Evolutionary conservation across 2,888 invertebrate species (phyloP), one percentile per base, ranked within the genome.

Genomic region (Pilophorus perplexus): DNA sequence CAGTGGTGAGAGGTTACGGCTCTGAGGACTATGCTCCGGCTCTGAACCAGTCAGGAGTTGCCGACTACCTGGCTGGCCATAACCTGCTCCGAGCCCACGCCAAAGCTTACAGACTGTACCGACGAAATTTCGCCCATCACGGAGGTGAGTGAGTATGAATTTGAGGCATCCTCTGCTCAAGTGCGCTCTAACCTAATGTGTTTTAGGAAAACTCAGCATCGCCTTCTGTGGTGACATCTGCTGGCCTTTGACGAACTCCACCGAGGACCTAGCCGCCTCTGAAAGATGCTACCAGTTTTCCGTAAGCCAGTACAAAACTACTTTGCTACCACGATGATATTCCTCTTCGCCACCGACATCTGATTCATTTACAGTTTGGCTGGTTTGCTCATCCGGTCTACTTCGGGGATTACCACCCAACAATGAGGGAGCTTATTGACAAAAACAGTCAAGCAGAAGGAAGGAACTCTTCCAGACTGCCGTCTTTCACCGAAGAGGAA

Each of bases 61-160:
- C 80, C 0, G 82, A 82, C 57, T 88, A 88, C 75, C 74, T 82
- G 55, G 85, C 85, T 69, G 78, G 79, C 0, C 85, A 87, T 73
- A 84, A 85, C 72, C 76, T 84, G 64, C 75, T 89, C 20, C 76
- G 83, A 66, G 83, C 85, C 0, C 88, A 89, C 75, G 85, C 84
- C 0, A 80, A 79, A 62, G 84, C 80, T 1, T 89, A 84, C 73
- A 80, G 80, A 54, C 74, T 86, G 42, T 87, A 87, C 73, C 78
- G 85, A 64, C 76, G 79, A 42, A 78, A 82, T 71, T 88, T 81
- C 72, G 78, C 79, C 69, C 73, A 77, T 38, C 82, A 84, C 72
- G 77, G 62, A 60, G 67, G 67, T 66, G 2, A 42, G 42, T 42
- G 12, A 14, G n/a, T n/a, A 37, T 37, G 4, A 37, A 37, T 12